Evolutionary conservation across 2,113 vertebrate genomes (phyloP).

Genomic region (Isurus oxyrinchus): DNA sequence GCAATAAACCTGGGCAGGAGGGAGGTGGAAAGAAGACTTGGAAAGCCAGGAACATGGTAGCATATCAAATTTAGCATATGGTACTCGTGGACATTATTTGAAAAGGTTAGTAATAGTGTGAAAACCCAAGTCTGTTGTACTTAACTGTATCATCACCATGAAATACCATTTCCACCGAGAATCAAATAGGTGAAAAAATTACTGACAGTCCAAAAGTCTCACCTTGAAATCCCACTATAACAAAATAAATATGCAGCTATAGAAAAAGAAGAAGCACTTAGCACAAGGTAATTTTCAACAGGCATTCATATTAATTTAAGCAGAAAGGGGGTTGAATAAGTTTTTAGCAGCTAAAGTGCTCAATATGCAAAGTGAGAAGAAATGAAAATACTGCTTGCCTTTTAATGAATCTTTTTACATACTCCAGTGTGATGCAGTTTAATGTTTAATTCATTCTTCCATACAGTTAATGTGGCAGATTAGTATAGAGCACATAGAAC

Average conservation of each 20-base stretch:
- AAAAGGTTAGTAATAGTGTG: not conserved
- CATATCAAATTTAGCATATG: not conserved
- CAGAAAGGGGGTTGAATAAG: not conserved
- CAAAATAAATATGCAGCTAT: not conserved
- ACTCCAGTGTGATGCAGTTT: not conserved
- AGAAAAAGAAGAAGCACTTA: not conserved
- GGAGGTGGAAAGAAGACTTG: not conserved
- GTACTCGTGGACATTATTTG: not conserved
- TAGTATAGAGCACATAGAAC: not conserved
- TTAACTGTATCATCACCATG: not conserved
- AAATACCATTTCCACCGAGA: not conserved
- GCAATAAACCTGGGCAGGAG: no score
- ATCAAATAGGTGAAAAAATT: not conserved
- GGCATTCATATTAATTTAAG: constrained; percentile 1
- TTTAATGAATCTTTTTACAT: not conserved
- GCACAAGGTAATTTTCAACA: not conserved
- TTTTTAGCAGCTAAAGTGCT: not conserved
- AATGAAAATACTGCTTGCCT: not conserved
- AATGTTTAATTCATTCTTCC: constrained; percentile 31
- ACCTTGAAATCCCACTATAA: not conserved
- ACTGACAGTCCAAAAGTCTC: not conserved
- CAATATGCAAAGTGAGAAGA: not conserved
- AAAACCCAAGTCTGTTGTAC: not conserved
- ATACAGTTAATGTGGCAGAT: not conserved
- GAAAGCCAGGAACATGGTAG: not conserved